Conservation (phyloP, 2,797 vertebrate genomes). For the Pseudochaenichthys georgianus region DNA sequence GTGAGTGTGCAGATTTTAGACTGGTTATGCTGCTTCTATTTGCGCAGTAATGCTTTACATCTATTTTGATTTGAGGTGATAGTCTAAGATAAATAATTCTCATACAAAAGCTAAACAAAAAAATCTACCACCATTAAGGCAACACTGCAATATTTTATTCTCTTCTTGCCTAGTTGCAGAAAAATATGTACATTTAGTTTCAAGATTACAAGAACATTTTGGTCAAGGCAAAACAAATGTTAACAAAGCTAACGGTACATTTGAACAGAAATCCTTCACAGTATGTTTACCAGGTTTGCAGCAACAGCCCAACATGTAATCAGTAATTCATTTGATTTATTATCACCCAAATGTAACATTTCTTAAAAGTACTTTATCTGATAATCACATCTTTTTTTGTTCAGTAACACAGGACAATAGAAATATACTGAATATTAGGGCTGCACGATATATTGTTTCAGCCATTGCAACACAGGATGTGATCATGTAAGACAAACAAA, state of each 20-base stretch:
- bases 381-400: not conserved
- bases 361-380: not conserved
- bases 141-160: not conserved
- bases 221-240: constrained; percentile 4
- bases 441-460: no score
- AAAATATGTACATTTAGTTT: constrained; percentile 2
- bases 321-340: constrained; percentile 9
- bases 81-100: not conserved
- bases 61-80: not conserved
- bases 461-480: no score
- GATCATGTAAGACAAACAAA: no score
- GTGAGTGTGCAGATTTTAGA: rapidly evolving
- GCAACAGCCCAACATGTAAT: constrained; percentile 3
- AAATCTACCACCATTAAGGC: no score
- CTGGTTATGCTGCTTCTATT: not conserved
- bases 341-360: constrained; percentile 22
- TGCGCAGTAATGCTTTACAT: rapidly evolving
- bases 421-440: not conserved
- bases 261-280: not conserved
- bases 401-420: not conserved
- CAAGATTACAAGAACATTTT: not conserved
- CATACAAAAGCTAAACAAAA: no score
- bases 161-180: not conserved
- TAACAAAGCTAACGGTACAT: constrained; percentile 5
- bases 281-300: not conserved